Evolutionary conservation across 2,888 invertebrate genomes (phyloP).

Genomic region (Oxycera nigricornis): DNA sequence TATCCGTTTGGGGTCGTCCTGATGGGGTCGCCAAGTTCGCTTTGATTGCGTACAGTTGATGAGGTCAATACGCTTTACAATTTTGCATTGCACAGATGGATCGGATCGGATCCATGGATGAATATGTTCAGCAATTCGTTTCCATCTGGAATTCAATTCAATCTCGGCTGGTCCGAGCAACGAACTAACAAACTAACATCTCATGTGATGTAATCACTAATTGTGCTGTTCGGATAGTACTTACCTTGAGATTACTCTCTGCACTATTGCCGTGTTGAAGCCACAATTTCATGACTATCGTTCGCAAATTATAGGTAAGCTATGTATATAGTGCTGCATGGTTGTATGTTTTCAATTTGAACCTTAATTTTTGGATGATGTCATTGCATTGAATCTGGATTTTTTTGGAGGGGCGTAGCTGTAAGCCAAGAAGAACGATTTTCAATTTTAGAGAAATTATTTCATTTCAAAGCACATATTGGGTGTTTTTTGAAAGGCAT

Average conservation of each 20-base stretch:
- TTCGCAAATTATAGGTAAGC: neutral
- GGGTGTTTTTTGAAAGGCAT: too few species aligned
- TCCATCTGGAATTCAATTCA: neutral
- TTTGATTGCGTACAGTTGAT: constrained; percentile 18
- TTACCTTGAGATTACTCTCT: constrained; percentile 32
- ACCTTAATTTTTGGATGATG: constrained; percentile 32
- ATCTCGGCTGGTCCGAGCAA: neutral
- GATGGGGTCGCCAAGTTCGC: constrained; percentile 26
- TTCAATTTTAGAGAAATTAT: too few species aligned
- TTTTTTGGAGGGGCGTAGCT: too few species aligned
- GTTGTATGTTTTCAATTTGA: constrained; percentile 18
- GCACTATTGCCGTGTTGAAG: neutral
- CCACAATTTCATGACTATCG: constrained; percentile 17
- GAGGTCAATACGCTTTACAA: constrained; percentile 24
- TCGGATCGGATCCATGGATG: too few species aligned
- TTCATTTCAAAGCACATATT: too few species aligned
- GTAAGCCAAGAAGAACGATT: too few species aligned
- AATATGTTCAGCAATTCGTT: neutral
- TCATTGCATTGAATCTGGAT: too few species aligned
- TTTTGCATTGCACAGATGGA: neutral
- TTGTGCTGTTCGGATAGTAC: constrained; percentile 24
- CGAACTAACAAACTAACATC: constrained; percentile 21
- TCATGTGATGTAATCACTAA: constrained; percentile 35
- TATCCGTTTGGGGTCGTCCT: neutral
- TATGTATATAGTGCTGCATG: neutral